A percentile compares a stretch with the other conserved stretches of the same genome.
phyloP scores from a whole-genome alignment of 2,888 invertebrate genomes.

The Drosophila bunnanda region DNA sequence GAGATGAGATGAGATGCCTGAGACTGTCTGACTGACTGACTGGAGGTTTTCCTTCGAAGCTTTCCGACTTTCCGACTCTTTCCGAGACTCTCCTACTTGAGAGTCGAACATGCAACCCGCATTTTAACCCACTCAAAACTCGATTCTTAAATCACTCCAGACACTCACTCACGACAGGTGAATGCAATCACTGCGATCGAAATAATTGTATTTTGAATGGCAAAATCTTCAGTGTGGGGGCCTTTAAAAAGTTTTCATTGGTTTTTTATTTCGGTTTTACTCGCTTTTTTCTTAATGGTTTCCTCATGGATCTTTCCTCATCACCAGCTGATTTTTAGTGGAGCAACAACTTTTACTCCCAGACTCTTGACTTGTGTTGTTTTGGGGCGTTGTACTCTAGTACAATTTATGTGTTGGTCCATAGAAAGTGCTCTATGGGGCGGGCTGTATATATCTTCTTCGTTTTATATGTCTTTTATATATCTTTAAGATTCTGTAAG shows the following conservation, averaged over 20 bases:
- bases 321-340: conserved; percentile 39
- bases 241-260: conserved; percentile 11
- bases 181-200: conserved; percentile 71
- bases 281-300: conserved; percentile 9
- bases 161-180: conserved; percentile 57
- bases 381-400: conserved; percentile 52
- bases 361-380: conserved; percentile 1
- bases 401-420: conserved; percentile 50
- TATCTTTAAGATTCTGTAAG: conserved; percentile 10
- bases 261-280: conserved; percentile 7
- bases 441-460: conserved; percentile 5
- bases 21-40: too few relatives aligned
- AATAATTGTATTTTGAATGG: conserved; percentile 68
- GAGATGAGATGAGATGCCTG: background rate
- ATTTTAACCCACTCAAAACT: conserved; percentile 29
- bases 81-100: conserved; percentile 23
- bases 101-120: conserved; percentile 35
- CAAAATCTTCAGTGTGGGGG: conserved; percentile 28
- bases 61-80: background rate
- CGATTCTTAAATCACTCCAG: conserved; percentile 31
- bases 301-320: conserved; percentile 11
- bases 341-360: conserved; percentile 54
- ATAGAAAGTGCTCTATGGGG: conserved; percentile 64
- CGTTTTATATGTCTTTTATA: background rate
- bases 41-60: background rate